Conservation (phyloP, 2,888 invertebrate species). For the Eilema griseolum region DNA sequence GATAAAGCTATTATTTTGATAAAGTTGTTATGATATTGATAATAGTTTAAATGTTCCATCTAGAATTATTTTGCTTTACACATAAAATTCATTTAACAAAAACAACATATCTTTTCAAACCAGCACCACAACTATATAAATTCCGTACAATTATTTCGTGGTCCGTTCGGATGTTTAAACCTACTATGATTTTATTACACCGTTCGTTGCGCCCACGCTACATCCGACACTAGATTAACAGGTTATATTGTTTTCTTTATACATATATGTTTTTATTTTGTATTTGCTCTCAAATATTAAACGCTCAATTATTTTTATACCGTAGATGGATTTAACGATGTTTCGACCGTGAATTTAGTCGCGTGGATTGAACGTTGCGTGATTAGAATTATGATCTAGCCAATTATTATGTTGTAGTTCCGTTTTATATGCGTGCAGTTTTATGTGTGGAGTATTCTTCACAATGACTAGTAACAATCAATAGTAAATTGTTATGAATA, state of each 20-base stretch:
- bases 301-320: conserved; percentile 51
- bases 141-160: conserved; percentile 69
- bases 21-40: no score
- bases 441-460: not conserved
- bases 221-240: conserved; percentile 63
- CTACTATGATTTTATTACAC: conserved; percentile 66
- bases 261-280: conserved; percentile 32
- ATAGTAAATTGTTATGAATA: not conserved
- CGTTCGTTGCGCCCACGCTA: conserved; percentile 71
- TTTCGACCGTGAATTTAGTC: conserved; percentile 46
- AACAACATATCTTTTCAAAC: conserved; percentile 52
- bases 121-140: conserved; percentile 57
- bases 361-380: conserved; percentile 43
- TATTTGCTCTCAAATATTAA: conserved; percentile 50
- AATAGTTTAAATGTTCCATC: not conserved
- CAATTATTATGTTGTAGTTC: conserved; percentile 22
- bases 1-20: not conserved
- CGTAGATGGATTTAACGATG: conserved; percentile 33
- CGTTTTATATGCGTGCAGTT: conserved; percentile 23
- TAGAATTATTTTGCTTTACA: not conserved
- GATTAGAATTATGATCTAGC: conserved; percentile 22
- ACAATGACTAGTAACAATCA: not conserved
- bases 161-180: conserved; percentile 64
- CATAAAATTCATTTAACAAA: conserved; percentile 58
- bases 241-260: conserved; percentile 53